phyloP scores from a whole-genome alignment of 2,797 vertebrate species.

The Tarsius wallacei region DNA sequence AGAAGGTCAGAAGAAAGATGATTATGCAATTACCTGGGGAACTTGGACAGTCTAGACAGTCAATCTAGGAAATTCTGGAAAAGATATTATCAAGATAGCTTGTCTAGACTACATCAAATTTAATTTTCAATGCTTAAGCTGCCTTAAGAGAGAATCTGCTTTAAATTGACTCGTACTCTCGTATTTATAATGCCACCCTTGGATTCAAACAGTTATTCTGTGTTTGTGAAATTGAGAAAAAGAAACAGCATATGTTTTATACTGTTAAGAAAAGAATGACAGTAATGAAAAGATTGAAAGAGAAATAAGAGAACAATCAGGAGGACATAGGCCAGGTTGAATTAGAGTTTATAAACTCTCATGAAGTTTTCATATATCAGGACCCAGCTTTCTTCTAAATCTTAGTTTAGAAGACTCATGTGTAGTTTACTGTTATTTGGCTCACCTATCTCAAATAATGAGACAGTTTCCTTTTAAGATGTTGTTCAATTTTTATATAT shows the following conservation, averaged over 20 bases:
- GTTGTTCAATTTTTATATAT: not conserved
- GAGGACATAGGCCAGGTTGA: not conserved
- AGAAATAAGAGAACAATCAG: not conserved
- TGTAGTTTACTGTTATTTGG: not conserved
- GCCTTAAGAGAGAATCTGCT: constrained; percentile 72
- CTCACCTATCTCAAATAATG: not conserved
- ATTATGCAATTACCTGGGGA: constrained; percentile 74
- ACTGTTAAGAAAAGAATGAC: not conserved
- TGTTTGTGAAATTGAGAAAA: constrained; percentile 37
- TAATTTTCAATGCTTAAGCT: constrained; percentile 77
- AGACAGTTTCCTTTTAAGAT: not conserved
- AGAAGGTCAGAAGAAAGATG: constrained; percentile 66
- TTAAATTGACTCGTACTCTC: constrained; percentile 67
- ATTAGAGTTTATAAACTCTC: not conserved
- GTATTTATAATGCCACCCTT: constrained; percentile 53
- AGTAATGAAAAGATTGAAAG: not conserved
- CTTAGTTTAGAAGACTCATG: not conserved
- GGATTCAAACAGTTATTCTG: constrained; percentile 48
- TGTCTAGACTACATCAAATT: constrained; percentile 81
- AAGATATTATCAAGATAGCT: constrained; percentile 81
- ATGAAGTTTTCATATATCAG: not conserved
- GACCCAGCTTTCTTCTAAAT: not conserved
- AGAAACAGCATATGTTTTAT: not conserved
- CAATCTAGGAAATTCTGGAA: constrained; percentile 84
- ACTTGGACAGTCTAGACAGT: constrained; percentile 81